Base-by-base conservation (phyloP, 2,888 invertebrate genomes). In the Cerastoderma edule region DNA sequence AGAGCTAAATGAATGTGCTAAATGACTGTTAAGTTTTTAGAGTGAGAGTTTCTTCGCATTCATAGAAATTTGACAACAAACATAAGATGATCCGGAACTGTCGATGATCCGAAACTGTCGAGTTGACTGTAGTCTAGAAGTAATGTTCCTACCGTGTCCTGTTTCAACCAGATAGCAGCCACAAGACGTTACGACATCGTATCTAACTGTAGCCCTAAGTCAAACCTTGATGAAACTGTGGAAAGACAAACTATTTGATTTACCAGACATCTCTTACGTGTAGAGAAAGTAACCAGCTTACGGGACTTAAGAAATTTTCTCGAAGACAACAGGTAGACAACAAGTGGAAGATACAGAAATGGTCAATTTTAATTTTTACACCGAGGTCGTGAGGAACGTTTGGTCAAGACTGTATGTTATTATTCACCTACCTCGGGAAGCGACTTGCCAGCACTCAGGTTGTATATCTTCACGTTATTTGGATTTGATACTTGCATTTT, bases 381-480 rank as follows among this genome's bases (percentile, higher is more conserved):
- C n/a, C n/a, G n/a, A n/a, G n/a, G n/a, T n/a, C n/a, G n/a, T n/a
- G n/a, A n/a, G n/a, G n/a, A n/a, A n/a, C n/a, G n/a, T n/a, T n/a
- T n/a, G n/a, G n/a, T n/a, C n/a, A n/a, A n/a, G n/a, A n/a, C n/a
- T n/a, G n/a, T n/a, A n/a, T n/a, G n/a, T n/a, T n/a, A 28, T 8
- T 53, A 53, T 27, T 13, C 6, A 6, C 10, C 60, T 80, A 83
- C 83, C 94, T 99, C 99, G 79, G 99, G 99, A 80, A 99, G 94
- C 33, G 98, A 97, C 94, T 98, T 99, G 80, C 99, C 99, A 80
- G 96, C 96, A 93, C 98, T 99, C 54, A 99, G 94, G 94, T 99
- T 99, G 92, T 99, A 99, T 81, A 99, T 98, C 94, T 99, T 99
- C 48, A 99, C 96, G 93, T 98, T 96, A 94, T 99, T 99, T 72